phyloP scores from a whole-genome alignment of 92 coral and sea anemone genomes.

The Heteractis magnifica region DNA sequence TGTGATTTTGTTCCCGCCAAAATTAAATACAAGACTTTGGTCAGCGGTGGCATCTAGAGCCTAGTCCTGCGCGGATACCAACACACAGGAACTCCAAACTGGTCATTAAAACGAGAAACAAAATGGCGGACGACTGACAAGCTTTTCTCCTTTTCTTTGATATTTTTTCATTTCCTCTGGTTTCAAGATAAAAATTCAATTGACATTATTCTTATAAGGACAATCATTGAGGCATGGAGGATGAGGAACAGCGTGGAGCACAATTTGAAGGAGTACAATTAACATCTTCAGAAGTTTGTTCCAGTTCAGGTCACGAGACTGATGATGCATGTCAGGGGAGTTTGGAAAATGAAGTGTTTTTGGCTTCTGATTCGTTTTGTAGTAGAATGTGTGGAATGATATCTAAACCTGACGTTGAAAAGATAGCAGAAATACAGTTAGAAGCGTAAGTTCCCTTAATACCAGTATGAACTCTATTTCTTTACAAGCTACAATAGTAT shows the following conservation, averaged over 20 bases:
- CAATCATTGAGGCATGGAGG: not conserved
- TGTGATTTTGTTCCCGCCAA: constrained; percentile 2
- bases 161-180: not conserved
- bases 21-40: not conserved
- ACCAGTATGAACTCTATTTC: not conserved
- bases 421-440: constrained; percentile 44
- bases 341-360: not conserved
- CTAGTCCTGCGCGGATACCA: constrained; percentile 3
- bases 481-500: not conserved
- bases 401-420: constrained; percentile 49
- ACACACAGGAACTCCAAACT: not conserved
- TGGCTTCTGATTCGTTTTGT: constrained; percentile 62
- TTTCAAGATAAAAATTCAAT: not conserved
- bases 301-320: constrained; percentile 4
- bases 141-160: not conserved
- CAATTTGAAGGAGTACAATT: not conserved
- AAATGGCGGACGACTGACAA: not conserved
- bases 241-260: not conserved
- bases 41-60: constrained; percentile 10
- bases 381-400: constrained; percentile 55
- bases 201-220: not conserved
- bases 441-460: constrained; percentile 49
- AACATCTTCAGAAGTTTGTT: not conserved
- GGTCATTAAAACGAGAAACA: not conserved
- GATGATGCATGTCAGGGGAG: not conserved